Conservation (phyloP, 1,140 invertebrate species). For the Diorhabda carinulata region DNA sequence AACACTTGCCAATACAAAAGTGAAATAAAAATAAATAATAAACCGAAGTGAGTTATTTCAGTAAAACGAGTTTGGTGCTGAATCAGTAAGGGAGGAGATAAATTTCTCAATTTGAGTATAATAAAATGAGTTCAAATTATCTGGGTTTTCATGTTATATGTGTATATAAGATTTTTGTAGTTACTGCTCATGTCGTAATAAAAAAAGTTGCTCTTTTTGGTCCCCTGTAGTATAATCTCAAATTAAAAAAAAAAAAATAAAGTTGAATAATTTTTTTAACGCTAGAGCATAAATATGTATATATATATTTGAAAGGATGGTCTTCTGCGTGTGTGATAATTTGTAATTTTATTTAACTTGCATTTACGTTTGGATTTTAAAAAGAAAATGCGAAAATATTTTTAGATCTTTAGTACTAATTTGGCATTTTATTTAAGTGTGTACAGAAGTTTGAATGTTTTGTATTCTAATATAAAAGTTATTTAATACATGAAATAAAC, state of each 20-base stretch:
- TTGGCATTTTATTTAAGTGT: slow-evolving; percentile 16
- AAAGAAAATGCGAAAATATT: slow-evolving; percentile 3
- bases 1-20: no score
- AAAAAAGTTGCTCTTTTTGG: neutral
- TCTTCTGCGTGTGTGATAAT: slow-evolving; percentile 5
- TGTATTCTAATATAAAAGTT: slow-evolving; percentile 19
- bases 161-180: no score
- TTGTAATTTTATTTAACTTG: slow-evolving; percentile 8
- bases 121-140: no score
- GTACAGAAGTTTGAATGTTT: slow-evolving; percentile 18
- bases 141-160: no score
- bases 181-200: no score
- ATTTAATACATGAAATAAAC: slow-evolving; percentile 20
- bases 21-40: no score
- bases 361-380: slow-evolving; percentile 9
- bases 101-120: no score
- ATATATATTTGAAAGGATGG: slow-evolving; percentile 7
- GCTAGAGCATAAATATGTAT: slow-evolving; percentile 12
- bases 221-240: neutral
- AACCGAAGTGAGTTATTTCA: no score
- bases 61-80: no score
- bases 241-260: neutral
- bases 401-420: slow-evolving; percentile 21
- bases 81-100: no score
- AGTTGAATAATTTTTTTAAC: slow-evolving; percentile 14